Conservation (phyloP, 1,140 invertebrate species). For the Zaprionus taronus region DNA sequence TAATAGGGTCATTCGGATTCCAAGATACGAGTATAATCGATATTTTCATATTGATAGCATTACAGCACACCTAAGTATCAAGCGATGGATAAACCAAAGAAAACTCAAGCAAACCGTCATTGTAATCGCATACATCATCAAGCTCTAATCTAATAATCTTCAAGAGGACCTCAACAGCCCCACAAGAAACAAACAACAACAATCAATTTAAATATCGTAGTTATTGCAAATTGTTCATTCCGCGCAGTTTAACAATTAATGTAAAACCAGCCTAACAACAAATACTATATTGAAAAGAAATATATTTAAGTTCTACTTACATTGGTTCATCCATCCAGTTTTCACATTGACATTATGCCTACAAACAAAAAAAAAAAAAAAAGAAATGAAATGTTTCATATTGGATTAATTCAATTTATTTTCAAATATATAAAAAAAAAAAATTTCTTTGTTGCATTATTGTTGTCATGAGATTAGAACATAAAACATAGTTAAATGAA, state of each 20-base stretch:
- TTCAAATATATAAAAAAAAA: slow-evolving; percentile 13
- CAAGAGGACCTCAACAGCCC: slow-evolving; percentile 48
- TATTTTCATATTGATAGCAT: neutral
- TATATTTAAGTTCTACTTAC: slow-evolving; percentile 60
- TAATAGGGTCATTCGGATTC: neutral
- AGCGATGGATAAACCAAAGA: slow-evolving; percentile 62
- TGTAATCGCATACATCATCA: slow-evolving; percentile 73
- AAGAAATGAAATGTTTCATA: slow-evolving; percentile 22
- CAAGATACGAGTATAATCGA: too few relatives aligned
- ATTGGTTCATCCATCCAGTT: slow-evolving; percentile 56
- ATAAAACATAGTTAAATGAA: slow-evolving; percentile 37
- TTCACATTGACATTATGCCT: slow-evolving; percentile 18
- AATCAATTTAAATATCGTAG: slow-evolving; percentile 76
- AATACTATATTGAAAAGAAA: slow-evolving; percentile 32
- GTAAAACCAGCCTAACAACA: slow-evolving; percentile 17
- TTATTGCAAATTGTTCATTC: slow-evolving; percentile 71
- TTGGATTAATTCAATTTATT: slow-evolving; percentile 43
- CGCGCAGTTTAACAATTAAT: slow-evolving; percentile 41
- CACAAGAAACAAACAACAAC: slow-evolving; percentile 60
- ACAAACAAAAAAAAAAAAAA: slow-evolving; percentile 24
- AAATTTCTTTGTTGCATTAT: slow-evolving; percentile 59
- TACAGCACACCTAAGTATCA: slow-evolving; percentile 36
- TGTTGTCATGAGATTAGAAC: slow-evolving; percentile 61
- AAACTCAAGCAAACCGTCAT: slow-evolving; percentile 70
- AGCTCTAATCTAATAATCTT: slow-evolving; percentile 53